Percentiles rank a stretch among this genome's conserved stretches.
These are phyloP conservation scores for Lithobates sylvaticus DNA, from an alignment of 2,797 vertebrate species.

Conservation along the genomic window DNA sequence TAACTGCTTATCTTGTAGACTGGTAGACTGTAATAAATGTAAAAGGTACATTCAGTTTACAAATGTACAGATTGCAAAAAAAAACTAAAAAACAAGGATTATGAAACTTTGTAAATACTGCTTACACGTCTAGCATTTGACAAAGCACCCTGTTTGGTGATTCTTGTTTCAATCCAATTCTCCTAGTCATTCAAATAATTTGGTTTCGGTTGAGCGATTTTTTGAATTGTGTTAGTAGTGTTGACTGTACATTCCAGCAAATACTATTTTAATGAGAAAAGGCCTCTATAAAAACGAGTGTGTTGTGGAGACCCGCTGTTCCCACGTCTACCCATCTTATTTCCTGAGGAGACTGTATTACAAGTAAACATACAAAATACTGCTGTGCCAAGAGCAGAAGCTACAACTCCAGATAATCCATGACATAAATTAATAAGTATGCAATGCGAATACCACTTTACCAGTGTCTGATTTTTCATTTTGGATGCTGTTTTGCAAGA, in stretches of 20 bases:
- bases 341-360: neutral
- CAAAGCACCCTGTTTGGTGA: constrained; percentile 1
- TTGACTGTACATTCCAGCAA: constrained; percentile 5
- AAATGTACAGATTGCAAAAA: neutral
- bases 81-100: neutral
- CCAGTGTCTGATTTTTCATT: neutral
- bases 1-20: neutral
- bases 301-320: neutral
- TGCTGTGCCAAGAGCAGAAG: neutral
- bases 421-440: neutral
- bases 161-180: constrained; percentile 30
- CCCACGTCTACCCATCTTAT: neutral
- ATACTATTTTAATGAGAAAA: constrained; percentile 5
- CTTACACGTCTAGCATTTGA: constrained; percentile 20
- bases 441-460: neutral
- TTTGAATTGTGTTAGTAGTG: constrained; percentile 7
- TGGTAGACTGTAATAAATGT: neutral
- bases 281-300: neutral
- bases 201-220: constrained; percentile 12
- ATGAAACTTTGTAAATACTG: neutral
- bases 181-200: constrained; percentile 33
- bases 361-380: neutral
- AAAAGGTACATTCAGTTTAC: neutral
- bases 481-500: neutral
- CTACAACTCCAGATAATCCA: neutral